Percentiles rank a stretch among this genome's conserved stretches.
Conservation (phyloP, 2,113 vertebrate genomes). For the Larimichthys polyactis region DNA sequence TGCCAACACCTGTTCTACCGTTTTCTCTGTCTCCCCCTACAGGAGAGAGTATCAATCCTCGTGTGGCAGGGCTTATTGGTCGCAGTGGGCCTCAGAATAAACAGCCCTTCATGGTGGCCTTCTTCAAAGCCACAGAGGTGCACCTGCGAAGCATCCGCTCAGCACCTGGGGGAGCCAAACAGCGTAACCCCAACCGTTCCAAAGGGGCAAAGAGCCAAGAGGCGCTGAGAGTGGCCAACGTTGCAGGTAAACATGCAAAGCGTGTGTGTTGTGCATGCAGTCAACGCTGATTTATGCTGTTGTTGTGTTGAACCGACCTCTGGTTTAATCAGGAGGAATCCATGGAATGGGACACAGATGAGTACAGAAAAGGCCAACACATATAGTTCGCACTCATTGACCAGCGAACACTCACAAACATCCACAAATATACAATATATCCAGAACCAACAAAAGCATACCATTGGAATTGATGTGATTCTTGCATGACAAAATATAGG, state of each 20-base stretch:
- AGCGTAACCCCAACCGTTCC: slow-evolving; percentile 92
- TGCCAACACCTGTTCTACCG: slow-evolving; percentile 36
- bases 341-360: slow-evolving; percentile 41
- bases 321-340: slow-evolving; percentile 23
- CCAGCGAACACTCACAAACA: neutral
- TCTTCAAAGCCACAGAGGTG: slow-evolving; percentile 98
- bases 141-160: slow-evolving; percentile 95
- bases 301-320: neutral
- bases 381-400: neutral
- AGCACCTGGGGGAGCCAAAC: slow-evolving; percentile 85
- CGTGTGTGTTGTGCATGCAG: slow-evolving; percentile 1
- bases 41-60: slow-evolving; percentile 96
- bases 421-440: neutral
- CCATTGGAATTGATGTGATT: slow-evolving; percentile 15
- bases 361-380: neutral
- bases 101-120: slow-evolving; percentile 98
- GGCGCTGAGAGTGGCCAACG: slow-evolving; percentile 89
- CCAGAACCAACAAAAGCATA: slow-evolving; percentile 6
- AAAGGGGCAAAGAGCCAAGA: slow-evolving; percentile 93
- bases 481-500: slow-evolving; percentile 21
- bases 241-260: slow-evolving; percentile 85
- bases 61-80: slow-evolving; percentile 91
- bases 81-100: slow-evolving; percentile 95
- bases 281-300: slow-evolving; percentile 13
- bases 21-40: slow-evolving; percentile 70